Evolutionary conservation across 2,113 vertebrate genomes (phyloP).

Genomic region (Platichthys flesus): DNA sequence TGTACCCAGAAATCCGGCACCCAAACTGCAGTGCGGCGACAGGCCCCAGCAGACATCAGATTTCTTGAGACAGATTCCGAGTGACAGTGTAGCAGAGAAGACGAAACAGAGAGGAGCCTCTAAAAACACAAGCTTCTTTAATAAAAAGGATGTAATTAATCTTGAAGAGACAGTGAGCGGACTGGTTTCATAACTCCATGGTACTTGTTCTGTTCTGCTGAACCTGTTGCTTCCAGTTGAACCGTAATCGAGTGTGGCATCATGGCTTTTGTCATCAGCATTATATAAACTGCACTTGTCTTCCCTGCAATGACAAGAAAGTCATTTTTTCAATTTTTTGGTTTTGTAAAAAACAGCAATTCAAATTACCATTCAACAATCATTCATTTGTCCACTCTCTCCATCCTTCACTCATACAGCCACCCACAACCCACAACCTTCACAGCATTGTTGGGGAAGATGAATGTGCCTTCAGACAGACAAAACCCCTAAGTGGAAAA

Average conservation of each 20-base stretch:
- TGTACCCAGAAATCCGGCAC: background rate
- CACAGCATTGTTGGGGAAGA: constrained; percentile 31
- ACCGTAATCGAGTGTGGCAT: background rate
- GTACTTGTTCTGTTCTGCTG: background rate
- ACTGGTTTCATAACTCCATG: too few species aligned
- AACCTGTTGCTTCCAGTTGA: background rate
- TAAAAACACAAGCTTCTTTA: background rate
- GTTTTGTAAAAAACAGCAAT: background rate
- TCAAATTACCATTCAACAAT: constrained; percentile 5
- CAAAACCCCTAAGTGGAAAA: constrained; percentile 38
- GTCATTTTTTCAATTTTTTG: background rate
- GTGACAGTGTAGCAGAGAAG: background rate
- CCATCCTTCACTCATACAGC: too few species aligned
- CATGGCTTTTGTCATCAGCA: background rate
- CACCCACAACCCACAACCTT: constrained; percentile 9
- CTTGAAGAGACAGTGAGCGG: too few species aligned
- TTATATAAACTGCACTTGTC: background rate
- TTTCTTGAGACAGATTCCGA: background rate
- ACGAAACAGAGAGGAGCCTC: background rate
- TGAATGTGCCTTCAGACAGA: constrained; percentile 24
- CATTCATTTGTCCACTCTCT: background rate
- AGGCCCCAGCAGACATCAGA: background rate
- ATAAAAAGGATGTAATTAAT: background rate
- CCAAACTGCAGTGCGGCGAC: background rate
- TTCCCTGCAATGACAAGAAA: background rate